Percentiles rank a stretch among this genome's conserved stretches.
These are phyloP conservation scores for Lacerta viridis DNA, from an alignment of 2,797 vertebrate species.

Conservation along the genomic window DNA sequence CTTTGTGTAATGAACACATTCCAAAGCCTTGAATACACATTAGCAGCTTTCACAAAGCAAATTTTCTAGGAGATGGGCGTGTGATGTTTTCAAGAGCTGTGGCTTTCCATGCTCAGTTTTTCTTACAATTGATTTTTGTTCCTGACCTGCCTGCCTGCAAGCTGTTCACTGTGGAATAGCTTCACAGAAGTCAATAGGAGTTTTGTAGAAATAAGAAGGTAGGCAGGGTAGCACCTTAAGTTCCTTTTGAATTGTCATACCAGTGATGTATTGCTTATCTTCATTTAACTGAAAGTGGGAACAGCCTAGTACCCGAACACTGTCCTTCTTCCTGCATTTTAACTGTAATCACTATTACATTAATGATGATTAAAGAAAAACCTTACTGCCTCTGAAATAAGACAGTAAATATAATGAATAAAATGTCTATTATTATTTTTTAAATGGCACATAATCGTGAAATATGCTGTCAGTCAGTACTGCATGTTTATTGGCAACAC, in stretches of 20 bases:
- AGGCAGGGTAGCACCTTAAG: not conserved
- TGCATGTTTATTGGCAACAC: slow-evolving; percentile 25
- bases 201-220: slow-evolving; percentile 8
- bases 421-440: slow-evolving; percentile 7
- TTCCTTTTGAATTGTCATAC: not conserved
- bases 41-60: slow-evolving; percentile 30
- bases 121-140: slow-evolving; percentile 22
- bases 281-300: slow-evolving; percentile 13
- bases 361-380: slow-evolving; percentile 52
- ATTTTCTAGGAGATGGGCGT: slow-evolving; percentile 32
- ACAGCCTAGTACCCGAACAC: not conserved
- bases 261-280: not conserved
- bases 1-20: slow-evolving; percentile 36
- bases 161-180: not conserved
- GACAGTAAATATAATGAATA: slow-evolving; percentile 42
- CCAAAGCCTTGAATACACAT: slow-evolving; percentile 1
- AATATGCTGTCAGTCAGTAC: slow-evolving; percentile 47
- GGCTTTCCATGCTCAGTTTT: slow-evolving; percentile 21
- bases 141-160: not conserved
- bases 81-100: not conserved
- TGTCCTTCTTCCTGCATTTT: slow-evolving; percentile 17
- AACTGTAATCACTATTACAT: slow-evolving; percentile 24
- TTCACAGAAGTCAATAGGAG: slow-evolving; percentile 1
- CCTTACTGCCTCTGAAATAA: slow-evolving; percentile 47
- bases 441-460: slow-evolving; percentile 27